Base-by-base conservation (phyloP, 2,797 vertebrate genomes). In the Periparus ater region DNA sequence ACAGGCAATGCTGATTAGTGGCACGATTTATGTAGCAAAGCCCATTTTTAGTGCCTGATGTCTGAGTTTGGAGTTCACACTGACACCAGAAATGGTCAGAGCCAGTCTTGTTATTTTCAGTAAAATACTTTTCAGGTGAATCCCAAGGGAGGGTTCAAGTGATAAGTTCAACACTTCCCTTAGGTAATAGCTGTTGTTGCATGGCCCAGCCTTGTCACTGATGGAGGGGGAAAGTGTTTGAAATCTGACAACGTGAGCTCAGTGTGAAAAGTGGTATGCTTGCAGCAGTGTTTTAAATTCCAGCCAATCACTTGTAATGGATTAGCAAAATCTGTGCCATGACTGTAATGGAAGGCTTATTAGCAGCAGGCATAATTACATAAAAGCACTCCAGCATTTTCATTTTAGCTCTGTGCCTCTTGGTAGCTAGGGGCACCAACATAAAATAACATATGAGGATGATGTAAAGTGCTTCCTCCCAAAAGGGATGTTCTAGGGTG, bases 321-420 rank as follows among this genome's bases (percentile, higher is more conserved):
- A 68, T 92, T 89, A 58, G 40, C 50, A 78, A 81, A 89, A 77
- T 68, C 34, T 88, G 60, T 88, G 63, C 48, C 2, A 2, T 54
- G 45, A 38, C 76, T 92, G 27, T 89, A 68, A 75, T 42, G 51
- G 55, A 55, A 76, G 51, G 30, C 23, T 84, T 93, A 38, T 94
- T 94, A 93, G 54, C 86, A 94, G 84, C 45, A 74, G 76, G 44
- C 11, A 7, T 95, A 94, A 94, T 93, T 91, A 44, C 72, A 55
- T 47, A 32, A 84, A 90, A 81, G 36, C n/a, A 48, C 58, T 81
- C 72, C 12, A 72, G 14, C 17, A 9, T 95, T 91, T 96, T 93
- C 25, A 48, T 58, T 95, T 85, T 58, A 68, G 73, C 76, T 77
- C 22, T 10, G 0, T 51, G 63, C 61, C 78, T 77, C 66, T 58